Evolutionary conservation across 2,113 vertebrate genomes (phyloP).

Genomic region (Sebastes fasciatus): DNA sequence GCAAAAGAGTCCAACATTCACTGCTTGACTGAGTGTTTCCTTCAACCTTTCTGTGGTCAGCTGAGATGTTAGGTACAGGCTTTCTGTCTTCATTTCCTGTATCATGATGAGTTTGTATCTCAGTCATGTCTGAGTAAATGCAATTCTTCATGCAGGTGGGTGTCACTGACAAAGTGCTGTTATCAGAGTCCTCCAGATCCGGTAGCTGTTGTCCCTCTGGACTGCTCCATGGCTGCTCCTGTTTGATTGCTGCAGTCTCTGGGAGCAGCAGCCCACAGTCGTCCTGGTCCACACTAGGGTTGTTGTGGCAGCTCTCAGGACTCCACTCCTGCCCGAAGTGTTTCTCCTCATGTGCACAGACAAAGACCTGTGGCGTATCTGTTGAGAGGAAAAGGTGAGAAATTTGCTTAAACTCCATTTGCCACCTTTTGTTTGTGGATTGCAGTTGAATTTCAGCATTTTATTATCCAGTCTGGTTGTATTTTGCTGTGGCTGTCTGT

Average conservation of each 20-base stretch:
- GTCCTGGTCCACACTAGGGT: background rate
- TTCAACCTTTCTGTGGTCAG: background rate
- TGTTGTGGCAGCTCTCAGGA: conserved; percentile 2
- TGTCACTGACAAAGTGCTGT: background rate
- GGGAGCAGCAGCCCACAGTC: conserved; percentile 2
- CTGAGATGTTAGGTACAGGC: background rate
- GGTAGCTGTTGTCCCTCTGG: background rate
- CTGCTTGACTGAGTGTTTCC: background rate
- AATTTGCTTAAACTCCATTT: background rate
- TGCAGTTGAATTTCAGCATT: background rate
- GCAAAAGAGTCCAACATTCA: conserved; percentile 8
- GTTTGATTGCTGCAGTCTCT: conserved; percentile 1
- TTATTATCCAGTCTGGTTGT: background rate
- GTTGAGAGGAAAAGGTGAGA: background rate
- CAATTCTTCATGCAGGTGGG: background rate
- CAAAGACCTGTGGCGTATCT: background rate
- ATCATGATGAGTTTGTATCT: conserved; percentile 12
- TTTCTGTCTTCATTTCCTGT: background rate
- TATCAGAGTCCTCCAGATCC: background rate
- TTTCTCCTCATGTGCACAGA: background rate
- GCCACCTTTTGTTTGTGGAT: background rate
- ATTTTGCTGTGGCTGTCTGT: no score
- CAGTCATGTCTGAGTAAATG: background rate
- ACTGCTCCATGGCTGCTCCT: conserved; percentile 14
- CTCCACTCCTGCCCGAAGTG: background rate